Percentiles rank a stretch among this genome's conserved stretches.
Evolutionary conservation across 2,797 vertebrate species (phyloP).

Genomic region (Gymnoscopelus microlampas): DNA sequence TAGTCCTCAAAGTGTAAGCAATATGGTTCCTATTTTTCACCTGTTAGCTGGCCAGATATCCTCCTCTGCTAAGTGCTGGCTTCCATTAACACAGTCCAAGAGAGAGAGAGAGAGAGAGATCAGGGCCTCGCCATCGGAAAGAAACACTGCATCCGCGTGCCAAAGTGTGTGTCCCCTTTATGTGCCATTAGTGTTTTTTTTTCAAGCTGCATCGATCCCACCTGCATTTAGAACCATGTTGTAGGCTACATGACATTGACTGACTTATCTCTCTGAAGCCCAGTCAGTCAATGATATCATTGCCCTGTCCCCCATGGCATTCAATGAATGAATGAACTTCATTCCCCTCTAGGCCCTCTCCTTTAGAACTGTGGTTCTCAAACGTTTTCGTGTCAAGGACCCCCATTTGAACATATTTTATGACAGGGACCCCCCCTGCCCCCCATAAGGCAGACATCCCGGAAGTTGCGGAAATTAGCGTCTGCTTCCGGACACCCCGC

Average conservation of each 20-base stretch:
- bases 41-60: conserved; percentile 43
- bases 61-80: conserved; percentile 39
- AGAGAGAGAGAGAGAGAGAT: conserved; percentile 32
- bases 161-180: conserved; percentile 57
- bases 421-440: too few relatives aligned
- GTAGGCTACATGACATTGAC: conserved; percentile 56
- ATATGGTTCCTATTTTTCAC: conserved; percentile 36
- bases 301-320: conserved; percentile 48
- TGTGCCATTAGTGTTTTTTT: conserved; percentile 57
- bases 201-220: conserved; percentile 65
- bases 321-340: conserved; percentile 59
- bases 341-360: conserved; percentile 38
- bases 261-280: conserved; percentile 51
- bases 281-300: conserved; percentile 59
- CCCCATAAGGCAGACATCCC: too few relatives aligned
- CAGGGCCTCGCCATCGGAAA: conserved; percentile 49
- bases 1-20: conserved; percentile 52
- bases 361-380: conserved; percentile 48
- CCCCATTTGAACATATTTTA: too few relatives aligned
- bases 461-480: too few relatives aligned
- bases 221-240: conserved; percentile 53
- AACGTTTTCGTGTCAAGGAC: too few relatives aligned
- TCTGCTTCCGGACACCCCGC: too few relatives aligned
- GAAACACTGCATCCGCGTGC: conserved; percentile 33
- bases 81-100: conserved; percentile 53